Conservation (phyloP, 2,797 vertebrate species). For the Etheostoma perlongum region DNA sequence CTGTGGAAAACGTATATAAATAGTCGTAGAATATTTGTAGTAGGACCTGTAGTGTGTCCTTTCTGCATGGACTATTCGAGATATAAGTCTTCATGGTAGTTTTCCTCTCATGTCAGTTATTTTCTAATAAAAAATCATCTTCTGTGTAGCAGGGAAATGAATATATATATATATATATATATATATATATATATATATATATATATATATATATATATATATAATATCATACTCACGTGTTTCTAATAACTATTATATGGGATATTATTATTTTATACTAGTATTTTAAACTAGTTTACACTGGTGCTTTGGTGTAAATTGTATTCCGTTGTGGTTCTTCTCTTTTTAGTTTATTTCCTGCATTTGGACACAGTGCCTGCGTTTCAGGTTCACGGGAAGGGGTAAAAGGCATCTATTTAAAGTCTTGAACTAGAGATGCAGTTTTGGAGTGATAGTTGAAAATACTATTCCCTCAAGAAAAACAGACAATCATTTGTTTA, state of each 20-base stretch:
- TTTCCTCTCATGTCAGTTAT: background rate
- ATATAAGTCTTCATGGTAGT: background rate
- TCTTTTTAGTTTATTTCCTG: slow-evolving; percentile 29
- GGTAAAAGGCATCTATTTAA: background rate
- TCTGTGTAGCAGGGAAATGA: background rate
- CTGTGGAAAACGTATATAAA: background rate
- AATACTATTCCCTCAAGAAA: background rate
- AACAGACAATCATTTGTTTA: background rate
- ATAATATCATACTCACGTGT: background rate
- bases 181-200: too few relatives aligned
- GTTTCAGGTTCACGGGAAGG: slow-evolving; percentile 25
- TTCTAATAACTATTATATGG: background rate
- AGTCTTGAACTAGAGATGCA: background rate
- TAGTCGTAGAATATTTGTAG: background rate
- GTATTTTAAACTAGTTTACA: background rate
- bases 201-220: too few relatives aligned
- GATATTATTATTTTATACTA: background rate
- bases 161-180: too few relatives aligned
- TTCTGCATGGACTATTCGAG: background rate
- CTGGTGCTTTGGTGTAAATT: background rate
- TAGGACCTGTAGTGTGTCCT: too few relatives aligned
- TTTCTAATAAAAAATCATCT: background rate
- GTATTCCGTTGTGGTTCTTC: slow-evolving; percentile 1
- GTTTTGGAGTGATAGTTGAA: slow-evolving; percentile 4
- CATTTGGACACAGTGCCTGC: slow-evolving; percentile 11